Percentiles rank a stretch among this genome's conserved stretches.
Evolutionary conservation across 2,797 vertebrate species (phyloP).

Genomic region (Scolopax bukidnonensis): DNA sequence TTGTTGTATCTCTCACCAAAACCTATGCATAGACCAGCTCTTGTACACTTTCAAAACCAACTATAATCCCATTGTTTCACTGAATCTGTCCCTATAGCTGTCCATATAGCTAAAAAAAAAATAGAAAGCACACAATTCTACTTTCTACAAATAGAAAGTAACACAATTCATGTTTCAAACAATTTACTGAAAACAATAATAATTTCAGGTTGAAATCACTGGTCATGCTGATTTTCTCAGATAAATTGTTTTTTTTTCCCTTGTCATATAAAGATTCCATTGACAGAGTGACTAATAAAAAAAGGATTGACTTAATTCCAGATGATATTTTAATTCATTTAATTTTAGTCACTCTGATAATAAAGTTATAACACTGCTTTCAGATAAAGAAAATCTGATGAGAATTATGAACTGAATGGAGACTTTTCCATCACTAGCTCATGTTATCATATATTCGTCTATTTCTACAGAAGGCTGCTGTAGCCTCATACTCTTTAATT

Average conservation of each 20-base stretch:
- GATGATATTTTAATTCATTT: constrained; percentile 65
- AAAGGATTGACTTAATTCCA: constrained; percentile 62
- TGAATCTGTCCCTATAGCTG: not conserved
- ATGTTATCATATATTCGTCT: not conserved
- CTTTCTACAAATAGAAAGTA: not conserved
- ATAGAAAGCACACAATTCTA: not conserved
- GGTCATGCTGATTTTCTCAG: constrained; percentile 47
- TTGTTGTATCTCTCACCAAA: not conserved
- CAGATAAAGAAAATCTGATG: constrained; percentile 64
- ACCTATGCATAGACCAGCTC: not conserved
- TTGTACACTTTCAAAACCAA: not conserved
- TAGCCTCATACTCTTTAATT: constrained; percentile 1
- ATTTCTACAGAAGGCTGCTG: not conserved
- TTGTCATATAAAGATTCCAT: constrained; percentile 33
- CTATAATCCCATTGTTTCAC: not conserved
- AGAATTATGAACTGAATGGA: constrained; percentile 31
- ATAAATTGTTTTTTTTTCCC: not conserved
- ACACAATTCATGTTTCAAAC: not conserved
- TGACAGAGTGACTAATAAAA: constrained; percentile 64
- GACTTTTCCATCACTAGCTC: constrained; percentile 3
- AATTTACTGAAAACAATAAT: constrained; percentile 55
- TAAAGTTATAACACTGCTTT: constrained; percentile 40
- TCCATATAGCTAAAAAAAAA: not conserved
- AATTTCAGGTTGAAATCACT: constrained; percentile 36
- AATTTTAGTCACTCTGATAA: constrained; percentile 55